Evolutionary conservation across 2,888 invertebrate species (phyloP).

Genomic region (Lysandra bellargus): DNA sequence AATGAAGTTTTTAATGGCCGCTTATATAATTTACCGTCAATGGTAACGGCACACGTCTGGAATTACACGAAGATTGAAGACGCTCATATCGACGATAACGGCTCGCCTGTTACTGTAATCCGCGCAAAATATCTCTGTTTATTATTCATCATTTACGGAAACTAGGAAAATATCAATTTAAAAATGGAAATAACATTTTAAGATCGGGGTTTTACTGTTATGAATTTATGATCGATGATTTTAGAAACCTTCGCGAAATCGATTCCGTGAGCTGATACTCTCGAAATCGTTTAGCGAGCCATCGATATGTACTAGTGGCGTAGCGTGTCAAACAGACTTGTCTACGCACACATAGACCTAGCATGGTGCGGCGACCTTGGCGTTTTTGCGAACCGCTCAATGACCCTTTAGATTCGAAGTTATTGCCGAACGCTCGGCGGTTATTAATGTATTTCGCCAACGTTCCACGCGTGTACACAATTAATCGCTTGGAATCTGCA

Average conservation of each 20-base stretch:
- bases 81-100: slow-evolving; percentile 27
- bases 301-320: slow-evolving; percentile 35
- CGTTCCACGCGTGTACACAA: slow-evolving; percentile 19
- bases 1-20: slow-evolving; percentile 35
- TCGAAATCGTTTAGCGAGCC: not conserved
- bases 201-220: not conserved
- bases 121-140: slow-evolving; percentile 8
- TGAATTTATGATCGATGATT: not conserved
- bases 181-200: slow-evolving; percentile 5
- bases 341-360: slow-evolving; percentile 43
- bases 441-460: slow-evolving; percentile 38
- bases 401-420: slow-evolving; percentile 47
- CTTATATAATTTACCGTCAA: slow-evolving; percentile 32
- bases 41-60: slow-evolving; percentile 27
- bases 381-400: slow-evolving; percentile 47
- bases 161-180: not conserved
- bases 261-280: not conserved
- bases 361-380: slow-evolving; percentile 47
- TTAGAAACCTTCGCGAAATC: not conserved
- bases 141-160: slow-evolving; percentile 2
- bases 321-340: slow-evolving; percentile 42
- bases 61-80: slow-evolving; percentile 30
- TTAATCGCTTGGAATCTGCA: not conserved
- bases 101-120: not conserved
- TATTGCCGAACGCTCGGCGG: slow-evolving; percentile 41